Conservation (phyloP, 2,888 invertebrate genomes). For the Eilema sororculum region DNA sequence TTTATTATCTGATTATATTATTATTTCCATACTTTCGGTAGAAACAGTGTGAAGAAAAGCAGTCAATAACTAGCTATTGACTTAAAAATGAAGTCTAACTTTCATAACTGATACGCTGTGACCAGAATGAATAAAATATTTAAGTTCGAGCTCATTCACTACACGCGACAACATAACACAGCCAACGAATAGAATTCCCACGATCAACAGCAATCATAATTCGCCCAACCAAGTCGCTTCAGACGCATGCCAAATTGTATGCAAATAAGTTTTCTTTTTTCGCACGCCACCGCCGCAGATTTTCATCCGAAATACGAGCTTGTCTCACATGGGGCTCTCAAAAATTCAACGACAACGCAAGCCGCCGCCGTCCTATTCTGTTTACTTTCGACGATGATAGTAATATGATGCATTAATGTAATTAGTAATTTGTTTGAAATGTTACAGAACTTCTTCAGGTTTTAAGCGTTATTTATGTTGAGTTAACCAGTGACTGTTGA, state of each 20-base stretch:
- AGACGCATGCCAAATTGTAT: conserved; percentile 48
- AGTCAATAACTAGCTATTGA: no score
- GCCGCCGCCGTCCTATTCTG: conserved; percentile 66
- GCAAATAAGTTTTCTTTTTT: conserved; percentile 70
- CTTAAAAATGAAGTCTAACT: no score
- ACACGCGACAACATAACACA: neutral
- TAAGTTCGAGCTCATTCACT: neutral
- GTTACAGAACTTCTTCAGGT: neutral
- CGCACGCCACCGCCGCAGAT: conserved; percentile 67
- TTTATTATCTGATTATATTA: no score
- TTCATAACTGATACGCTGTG: no score
- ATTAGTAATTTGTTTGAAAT: conserved; percentile 30
- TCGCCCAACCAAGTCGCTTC: conserved; percentile 36
- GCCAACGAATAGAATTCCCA: conserved; percentile 5
- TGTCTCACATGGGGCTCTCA: conserved; percentile 75
- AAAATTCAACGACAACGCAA: conserved; percentile 79
- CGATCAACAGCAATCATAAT: conserved; percentile 39
- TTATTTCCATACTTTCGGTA: no score
- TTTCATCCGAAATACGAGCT: conserved; percentile 76
- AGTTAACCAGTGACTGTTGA: neutral
- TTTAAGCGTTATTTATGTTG: conserved; percentile 1
- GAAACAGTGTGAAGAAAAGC: no score
- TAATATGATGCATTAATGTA: conserved; percentile 42
- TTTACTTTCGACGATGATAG: conserved; percentile 38
- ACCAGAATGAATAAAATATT: no score